These are phyloP conservation scores for Rhogogaster chlorosoma DNA, from an alignment of 2,888 invertebrate species.

Conservation along the genomic window DNA sequence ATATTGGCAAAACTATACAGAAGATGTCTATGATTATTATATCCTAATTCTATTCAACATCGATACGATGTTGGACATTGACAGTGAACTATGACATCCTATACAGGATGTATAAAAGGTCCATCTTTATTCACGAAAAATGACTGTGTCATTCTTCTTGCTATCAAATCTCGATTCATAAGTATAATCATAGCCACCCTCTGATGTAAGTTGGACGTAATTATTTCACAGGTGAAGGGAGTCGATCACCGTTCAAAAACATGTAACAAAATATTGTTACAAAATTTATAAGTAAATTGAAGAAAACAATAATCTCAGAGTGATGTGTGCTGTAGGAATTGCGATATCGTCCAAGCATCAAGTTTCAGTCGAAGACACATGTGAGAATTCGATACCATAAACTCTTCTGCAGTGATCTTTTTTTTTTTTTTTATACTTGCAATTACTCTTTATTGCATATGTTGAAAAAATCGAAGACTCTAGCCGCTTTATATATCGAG, in stretches of 20 bases:
- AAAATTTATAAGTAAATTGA: not conserved
- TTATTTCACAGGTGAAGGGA: conserved; percentile 34
- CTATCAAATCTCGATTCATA: not conserved
- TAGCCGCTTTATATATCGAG: not conserved
- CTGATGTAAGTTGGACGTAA: conserved; percentile 12
- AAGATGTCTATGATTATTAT: not conserved
- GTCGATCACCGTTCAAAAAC: not conserved
- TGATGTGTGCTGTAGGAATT: conserved; percentile 17
- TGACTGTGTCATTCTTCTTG: not conserved
- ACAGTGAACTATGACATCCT: not conserved
- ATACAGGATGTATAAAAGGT: not conserved
- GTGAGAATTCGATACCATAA: conserved; percentile 11
- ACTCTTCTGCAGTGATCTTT: conserved; percentile 2
- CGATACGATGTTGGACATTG: not conserved
- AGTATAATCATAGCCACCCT: not conserved
- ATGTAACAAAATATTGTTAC: not conserved
- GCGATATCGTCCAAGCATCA: not conserved
- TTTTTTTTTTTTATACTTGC: not conserved
- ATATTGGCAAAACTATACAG: not conserved
- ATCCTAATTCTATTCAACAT: not conserved
- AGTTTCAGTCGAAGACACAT: conserved; percentile 16
- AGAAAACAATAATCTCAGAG: not conserved
- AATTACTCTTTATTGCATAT: not conserved
- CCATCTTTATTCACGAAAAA: not conserved
- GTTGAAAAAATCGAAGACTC: not conserved